Conservation (phyloP, 2,113 vertebrate genomes). For the Amblyornis subalaris region DNA sequence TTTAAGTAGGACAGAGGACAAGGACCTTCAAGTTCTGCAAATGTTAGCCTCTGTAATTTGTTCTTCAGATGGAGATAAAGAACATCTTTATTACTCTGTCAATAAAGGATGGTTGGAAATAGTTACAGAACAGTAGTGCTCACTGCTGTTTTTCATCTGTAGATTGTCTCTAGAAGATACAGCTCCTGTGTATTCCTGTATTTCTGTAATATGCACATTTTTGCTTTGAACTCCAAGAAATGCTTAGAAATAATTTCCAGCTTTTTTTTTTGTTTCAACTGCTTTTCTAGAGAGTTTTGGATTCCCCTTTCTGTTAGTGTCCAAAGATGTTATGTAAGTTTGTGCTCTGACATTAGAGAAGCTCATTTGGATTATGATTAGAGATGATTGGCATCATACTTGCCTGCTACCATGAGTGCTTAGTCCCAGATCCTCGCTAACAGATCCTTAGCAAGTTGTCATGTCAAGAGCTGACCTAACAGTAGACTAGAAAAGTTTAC, state of each 20-base stretch:
- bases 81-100: too few species aligned
- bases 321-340: not conserved
- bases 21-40: not conserved
- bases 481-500: not conserved
- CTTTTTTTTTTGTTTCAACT: not conserved
- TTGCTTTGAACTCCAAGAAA: not conserved
- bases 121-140: not conserved
- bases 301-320: not conserved
- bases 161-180: not conserved
- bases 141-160: not conserved
- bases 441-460: not conserved
- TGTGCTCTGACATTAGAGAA: not conserved
- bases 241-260: not conserved
- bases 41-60: not conserved
- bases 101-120: not conserved
- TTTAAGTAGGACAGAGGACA: not conserved
- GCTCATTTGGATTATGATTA: not conserved
- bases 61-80: not conserved
- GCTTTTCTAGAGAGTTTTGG: not conserved
- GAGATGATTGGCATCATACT: not conserved
- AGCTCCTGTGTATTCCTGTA: not conserved
- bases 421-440: not conserved
- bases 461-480: not conserved
- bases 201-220: not conserved
- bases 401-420: not conserved